phyloP scores from a whole-genome alignment of 2,113 vertebrate species.

The Chaenocephalus aceratus region DNA sequence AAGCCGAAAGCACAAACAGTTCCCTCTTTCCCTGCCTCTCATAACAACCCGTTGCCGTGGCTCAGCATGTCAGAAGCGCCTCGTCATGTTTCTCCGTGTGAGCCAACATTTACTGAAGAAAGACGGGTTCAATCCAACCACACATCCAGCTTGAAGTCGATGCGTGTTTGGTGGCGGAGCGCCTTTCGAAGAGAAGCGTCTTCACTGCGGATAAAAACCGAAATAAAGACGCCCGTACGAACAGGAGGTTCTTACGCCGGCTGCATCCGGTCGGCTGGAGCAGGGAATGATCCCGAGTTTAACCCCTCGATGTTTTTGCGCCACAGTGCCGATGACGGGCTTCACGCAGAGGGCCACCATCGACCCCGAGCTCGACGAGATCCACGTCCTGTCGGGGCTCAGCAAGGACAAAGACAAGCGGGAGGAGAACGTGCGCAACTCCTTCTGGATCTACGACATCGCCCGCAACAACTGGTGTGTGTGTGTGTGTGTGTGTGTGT shows the following conservation, averaged over 20 bases:
- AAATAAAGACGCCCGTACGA: too few relatives aligned
- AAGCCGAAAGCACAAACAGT: constrained; percentile 59
- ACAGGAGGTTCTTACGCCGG: not conserved
- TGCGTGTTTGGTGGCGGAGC: too few relatives aligned
- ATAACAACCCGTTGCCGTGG: constrained; percentile 45
- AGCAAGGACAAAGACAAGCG: constrained; percentile 99
- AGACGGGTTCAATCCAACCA: too few relatives aligned
- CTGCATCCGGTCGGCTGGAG: not conserved
- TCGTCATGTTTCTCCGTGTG: not conserved
- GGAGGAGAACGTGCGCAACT: constrained; percentile 98
- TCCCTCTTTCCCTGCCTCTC: not conserved
- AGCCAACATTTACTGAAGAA: too few relatives aligned
- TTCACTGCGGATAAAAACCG: too few relatives aligned
- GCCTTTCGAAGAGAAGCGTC: too few relatives aligned
- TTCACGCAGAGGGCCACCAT: constrained; percentile 99
- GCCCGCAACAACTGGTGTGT: constrained; percentile 93
- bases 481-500: too few relatives aligned
- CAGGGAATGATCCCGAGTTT: not conserved
- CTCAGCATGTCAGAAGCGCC: not conserved
- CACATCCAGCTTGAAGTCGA: too few relatives aligned
- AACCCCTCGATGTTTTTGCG: constrained; percentile 20
- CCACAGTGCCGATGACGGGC: constrained; percentile 96
- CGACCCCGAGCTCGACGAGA: constrained; percentile 98
- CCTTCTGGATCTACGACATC: constrained; percentile 99
- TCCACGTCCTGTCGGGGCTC: constrained; percentile 97